phyloP scores from a whole-genome alignment of 2,113 vertebrate species.

The Noctilio leporinus region DNA sequence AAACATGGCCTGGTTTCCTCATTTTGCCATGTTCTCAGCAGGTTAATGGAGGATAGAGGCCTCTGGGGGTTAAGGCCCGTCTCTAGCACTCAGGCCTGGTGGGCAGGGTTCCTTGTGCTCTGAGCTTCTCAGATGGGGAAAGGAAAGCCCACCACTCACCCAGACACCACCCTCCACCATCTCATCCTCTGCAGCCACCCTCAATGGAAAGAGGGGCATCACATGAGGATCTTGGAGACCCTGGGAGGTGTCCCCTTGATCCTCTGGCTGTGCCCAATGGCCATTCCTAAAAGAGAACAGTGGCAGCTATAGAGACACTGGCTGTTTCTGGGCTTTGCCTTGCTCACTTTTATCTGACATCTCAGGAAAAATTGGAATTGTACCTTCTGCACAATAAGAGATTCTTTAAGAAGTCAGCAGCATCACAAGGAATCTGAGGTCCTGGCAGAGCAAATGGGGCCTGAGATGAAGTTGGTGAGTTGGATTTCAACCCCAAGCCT shows the following conservation, averaged over 20 bases:
- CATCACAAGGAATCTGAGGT: neutral
- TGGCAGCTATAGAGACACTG: accelerated
- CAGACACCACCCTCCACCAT: too few species aligned
- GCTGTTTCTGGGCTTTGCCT: too few species aligned
- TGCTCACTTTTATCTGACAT: neutral
- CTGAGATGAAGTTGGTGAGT: slow-evolving; percentile 15
- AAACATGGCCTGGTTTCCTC: neutral
- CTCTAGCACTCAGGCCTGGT: too few species aligned
- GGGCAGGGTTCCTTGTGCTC: too few species aligned
- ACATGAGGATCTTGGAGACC: neutral
- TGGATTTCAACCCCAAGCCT: neutral
- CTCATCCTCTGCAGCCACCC: accelerated
- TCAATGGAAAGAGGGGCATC: too few species aligned
- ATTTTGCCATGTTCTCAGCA: neutral
- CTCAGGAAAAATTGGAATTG: neutral
- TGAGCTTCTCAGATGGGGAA: too few species aligned
- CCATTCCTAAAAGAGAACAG: neutral
- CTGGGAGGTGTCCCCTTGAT: neutral
- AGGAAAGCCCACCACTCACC: too few species aligned
- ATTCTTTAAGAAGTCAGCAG: neutral
- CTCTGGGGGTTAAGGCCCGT: neutral
- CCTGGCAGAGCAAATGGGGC: neutral
- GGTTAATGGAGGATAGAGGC: neutral
- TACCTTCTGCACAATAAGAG: slow-evolving; percentile 26
- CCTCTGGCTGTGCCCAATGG: accelerated